Evolutionary conservation across 2,113 vertebrate genomes (phyloP).

Genomic region (Ceyx melanurus): DNA sequence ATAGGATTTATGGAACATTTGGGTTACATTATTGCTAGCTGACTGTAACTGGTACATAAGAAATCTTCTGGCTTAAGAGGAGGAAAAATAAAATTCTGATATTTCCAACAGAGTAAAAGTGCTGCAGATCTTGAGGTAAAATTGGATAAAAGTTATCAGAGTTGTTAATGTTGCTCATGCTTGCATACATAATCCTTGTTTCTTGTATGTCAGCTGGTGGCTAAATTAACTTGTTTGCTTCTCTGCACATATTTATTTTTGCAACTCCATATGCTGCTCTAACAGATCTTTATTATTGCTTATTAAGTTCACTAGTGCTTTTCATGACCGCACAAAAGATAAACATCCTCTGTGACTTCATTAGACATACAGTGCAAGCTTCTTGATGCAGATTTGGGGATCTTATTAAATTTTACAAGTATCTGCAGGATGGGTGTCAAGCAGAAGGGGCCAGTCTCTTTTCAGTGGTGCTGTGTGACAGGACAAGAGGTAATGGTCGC

Average conservation of each 20-base stretch:
- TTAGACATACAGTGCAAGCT: background rate
- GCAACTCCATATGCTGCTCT: constrained; percentile 15
- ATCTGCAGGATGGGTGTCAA: no score
- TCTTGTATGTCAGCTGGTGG: background rate
- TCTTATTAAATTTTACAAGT: no score
- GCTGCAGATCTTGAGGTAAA: background rate
- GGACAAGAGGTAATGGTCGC: no score
- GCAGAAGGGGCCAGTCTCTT: no score
- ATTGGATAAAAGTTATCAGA: background rate
- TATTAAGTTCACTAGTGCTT: background rate
- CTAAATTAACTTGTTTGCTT: constrained; percentile 10
- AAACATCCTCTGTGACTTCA: constrained; percentile 8
- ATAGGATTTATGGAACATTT: rapidly evolving
- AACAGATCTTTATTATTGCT: constrained; percentile 14
- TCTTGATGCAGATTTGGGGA: background rate
- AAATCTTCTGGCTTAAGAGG: background rate
- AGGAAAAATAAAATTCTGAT: background rate
- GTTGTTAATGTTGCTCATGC: rapidly evolving
- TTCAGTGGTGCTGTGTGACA: no score
- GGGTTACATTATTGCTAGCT: background rate
- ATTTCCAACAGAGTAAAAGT: background rate
- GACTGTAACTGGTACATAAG: rapidly evolving
- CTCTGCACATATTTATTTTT: background rate
- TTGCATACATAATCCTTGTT: background rate
- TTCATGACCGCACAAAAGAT: background rate